Conservation (phyloP, 2,797 vertebrate species). For the Gymnoscopelus braueri region DNA sequence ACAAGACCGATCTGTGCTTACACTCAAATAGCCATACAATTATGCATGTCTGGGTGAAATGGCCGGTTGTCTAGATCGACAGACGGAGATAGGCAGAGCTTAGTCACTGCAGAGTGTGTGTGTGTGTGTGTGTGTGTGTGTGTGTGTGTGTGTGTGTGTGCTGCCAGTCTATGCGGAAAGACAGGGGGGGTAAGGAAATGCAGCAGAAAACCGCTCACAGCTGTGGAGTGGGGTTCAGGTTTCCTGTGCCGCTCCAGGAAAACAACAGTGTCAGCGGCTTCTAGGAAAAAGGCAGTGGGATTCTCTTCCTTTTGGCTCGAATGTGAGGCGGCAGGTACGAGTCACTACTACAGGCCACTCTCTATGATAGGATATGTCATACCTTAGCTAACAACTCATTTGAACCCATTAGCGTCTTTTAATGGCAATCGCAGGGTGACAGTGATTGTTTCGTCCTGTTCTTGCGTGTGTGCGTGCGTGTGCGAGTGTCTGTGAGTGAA, state of each 20-base stretch:
- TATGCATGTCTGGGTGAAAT: slow-evolving; percentile 75
- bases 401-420: slow-evolving; percentile 19
- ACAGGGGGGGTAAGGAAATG: slow-evolving; percentile 67
- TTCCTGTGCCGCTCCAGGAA: slow-evolving; percentile 78
- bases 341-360: slow-evolving; percentile 9
- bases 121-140: slow-evolving; percentile 22
- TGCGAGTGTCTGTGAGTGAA: slow-evolving; percentile 18
- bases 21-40: slow-evolving; percentile 72
- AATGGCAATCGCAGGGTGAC: slow-evolving; percentile 59
- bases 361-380: too few species aligned
- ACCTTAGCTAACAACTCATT: too few species aligned
- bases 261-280: slow-evolving; percentile 71
- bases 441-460: slow-evolving; percentile 64
- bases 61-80: slow-evolving; percentile 72
- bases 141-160: background rate
- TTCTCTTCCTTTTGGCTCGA: slow-evolving; percentile 42
- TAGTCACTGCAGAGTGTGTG: slow-evolving; percentile 54
- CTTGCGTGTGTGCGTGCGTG: slow-evolving; percentile 21
- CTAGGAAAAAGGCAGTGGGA: slow-evolving; percentile 66
- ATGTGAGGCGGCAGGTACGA: slow-evolving; percentile 19
- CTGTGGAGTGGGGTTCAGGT: slow-evolving; percentile 75
- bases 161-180: slow-evolving; percentile 45
- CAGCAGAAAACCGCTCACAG: slow-evolving; percentile 75
- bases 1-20: slow-evolving; percentile 62
- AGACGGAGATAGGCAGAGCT: slow-evolving; percentile 67